Evolutionary conservation across 2,888 invertebrate species (phyloP).

Genomic region (Bedellia somnulentella): DNA sequence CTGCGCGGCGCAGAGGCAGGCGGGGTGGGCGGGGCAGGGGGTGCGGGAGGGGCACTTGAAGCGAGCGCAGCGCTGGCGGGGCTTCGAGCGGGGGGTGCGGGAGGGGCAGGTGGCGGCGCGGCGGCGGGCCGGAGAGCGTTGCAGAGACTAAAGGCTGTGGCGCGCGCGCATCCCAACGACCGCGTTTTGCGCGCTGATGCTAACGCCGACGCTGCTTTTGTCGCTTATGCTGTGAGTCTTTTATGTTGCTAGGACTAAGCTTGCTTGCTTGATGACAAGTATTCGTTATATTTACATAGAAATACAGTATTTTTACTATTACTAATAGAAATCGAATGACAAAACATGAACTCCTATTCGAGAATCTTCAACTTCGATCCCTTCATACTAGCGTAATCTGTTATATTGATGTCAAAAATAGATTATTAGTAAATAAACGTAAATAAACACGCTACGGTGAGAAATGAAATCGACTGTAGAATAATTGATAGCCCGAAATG

Average conservation of each 20-base stretch:
- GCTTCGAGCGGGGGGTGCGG: constrained; percentile 12
- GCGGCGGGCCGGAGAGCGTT: constrained; percentile 21
- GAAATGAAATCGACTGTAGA: too few relatives aligned
- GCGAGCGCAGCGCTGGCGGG: constrained; percentile 13
- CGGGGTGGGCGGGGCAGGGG: constrained; percentile 77
- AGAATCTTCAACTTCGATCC: too few relatives aligned
- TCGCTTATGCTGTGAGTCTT: constrained; percentile 37
- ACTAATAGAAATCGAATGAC: neutral
- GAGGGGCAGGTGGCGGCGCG: constrained; percentile 9
- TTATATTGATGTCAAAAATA: too few relatives aligned
- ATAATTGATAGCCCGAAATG: too few relatives aligned
- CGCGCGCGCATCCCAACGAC: constrained; percentile 40
- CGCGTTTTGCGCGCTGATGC: constrained; percentile 44
- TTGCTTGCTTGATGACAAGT: too few relatives aligned
- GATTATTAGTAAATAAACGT: too few relatives aligned
- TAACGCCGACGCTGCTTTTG: constrained; percentile 47
- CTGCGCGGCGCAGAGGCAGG: constrained; percentile 91
- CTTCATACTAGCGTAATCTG: too few relatives aligned
- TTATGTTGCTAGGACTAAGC: too few relatives aligned
- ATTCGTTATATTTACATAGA: too few relatives aligned
- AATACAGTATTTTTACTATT: constrained; percentile 1
- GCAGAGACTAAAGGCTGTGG: constrained; percentile 40
- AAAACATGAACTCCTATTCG: too few relatives aligned
- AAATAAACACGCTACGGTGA: too few relatives aligned
- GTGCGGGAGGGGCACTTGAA: constrained; percentile 86